A percentile compares a stretch with the other conserved stretches of the same genome.
Evolutionary conservation across 2,888 invertebrate genomes (phyloP).

Genomic region (Macaria notata): DNA sequence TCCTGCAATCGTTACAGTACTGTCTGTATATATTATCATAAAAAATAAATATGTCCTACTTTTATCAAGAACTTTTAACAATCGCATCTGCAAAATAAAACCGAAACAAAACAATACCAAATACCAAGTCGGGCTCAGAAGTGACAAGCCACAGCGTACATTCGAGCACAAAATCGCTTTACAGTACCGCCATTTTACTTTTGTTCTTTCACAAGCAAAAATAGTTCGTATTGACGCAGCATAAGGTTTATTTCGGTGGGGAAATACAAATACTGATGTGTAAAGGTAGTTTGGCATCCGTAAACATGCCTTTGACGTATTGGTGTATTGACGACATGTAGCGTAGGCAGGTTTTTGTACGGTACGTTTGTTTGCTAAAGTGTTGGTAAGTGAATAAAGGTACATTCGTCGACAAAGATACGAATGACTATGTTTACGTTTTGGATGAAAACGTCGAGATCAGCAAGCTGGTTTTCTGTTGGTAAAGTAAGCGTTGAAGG

Average conservation of each 20-base stretch:
- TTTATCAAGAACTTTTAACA: neutral
- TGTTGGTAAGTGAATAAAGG: slow-evolving; percentile 10
- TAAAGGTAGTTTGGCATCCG: slow-evolving; percentile 17
- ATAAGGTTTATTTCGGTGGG: too few relatives aligned
- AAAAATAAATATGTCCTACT: too few relatives aligned
- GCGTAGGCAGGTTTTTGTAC: slow-evolving; percentile 27
- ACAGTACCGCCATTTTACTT: neutral
- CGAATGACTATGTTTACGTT: too few relatives aligned
- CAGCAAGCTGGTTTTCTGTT: too few relatives aligned
- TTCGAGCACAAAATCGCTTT: slow-evolving; percentile 32
- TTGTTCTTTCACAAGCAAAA: too few relatives aligned
- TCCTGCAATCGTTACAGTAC: too few relatives aligned
- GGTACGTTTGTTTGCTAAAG: slow-evolving; percentile 24
- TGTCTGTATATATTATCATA: too few relatives aligned
- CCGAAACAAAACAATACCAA: neutral
- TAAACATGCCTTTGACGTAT: slow-evolving; percentile 37
- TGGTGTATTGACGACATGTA: slow-evolving; percentile 29
- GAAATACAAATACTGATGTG: too few relatives aligned
- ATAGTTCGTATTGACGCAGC: too few relatives aligned
- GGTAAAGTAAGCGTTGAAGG: too few relatives aligned
- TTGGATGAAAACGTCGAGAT: too few relatives aligned
- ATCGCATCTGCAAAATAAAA: neutral
- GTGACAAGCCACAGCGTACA: slow-evolving; percentile 29
- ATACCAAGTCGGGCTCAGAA: slow-evolving; percentile 18
- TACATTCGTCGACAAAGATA: too few relatives aligned